Evolutionary conservation across 2,113 vertebrate species (phyloP).

Genomic region (Scytalopus superciliaris): DNA sequence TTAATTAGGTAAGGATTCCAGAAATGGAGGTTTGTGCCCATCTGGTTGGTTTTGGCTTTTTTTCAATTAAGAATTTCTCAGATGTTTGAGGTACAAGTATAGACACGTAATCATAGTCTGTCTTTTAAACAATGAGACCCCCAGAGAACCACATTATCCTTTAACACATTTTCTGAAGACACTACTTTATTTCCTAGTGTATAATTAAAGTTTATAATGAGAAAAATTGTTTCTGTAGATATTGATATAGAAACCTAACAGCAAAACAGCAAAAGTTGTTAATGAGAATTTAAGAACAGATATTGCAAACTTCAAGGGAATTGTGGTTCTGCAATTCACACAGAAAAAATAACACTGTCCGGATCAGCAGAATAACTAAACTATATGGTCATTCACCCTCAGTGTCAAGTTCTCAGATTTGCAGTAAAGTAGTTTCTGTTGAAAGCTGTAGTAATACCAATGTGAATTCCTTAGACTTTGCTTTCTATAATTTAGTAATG

Average conservation of each 20-base stretch:
- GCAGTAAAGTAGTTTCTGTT: background rate
- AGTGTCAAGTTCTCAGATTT: background rate
- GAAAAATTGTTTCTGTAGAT: background rate
- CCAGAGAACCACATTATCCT: background rate
- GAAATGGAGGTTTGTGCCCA: background rate
- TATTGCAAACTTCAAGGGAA: background rate
- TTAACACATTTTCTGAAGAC: background rate
- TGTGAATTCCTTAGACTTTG: background rate
- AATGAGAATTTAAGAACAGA: background rate
- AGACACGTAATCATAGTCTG: background rate
- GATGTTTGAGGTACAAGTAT: background rate
- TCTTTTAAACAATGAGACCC: background rate
- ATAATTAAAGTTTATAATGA: background rate
- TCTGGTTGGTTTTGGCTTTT: background rate
- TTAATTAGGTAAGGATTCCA: background rate
- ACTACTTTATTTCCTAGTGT: accelerated
- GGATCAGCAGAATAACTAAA: background rate
- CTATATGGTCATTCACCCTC: background rate
- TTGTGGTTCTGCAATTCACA: background rate
- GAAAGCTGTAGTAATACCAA: background rate
- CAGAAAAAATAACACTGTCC: background rate
- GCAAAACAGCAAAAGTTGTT: background rate
- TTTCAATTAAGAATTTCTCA: background rate
- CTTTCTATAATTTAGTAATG: background rate
- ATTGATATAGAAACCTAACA: background rate